These are phyloP conservation scores for Agrochola macilenta DNA, from an alignment of 2,888 invertebrate species.

Conservation along the genomic window DNA sequence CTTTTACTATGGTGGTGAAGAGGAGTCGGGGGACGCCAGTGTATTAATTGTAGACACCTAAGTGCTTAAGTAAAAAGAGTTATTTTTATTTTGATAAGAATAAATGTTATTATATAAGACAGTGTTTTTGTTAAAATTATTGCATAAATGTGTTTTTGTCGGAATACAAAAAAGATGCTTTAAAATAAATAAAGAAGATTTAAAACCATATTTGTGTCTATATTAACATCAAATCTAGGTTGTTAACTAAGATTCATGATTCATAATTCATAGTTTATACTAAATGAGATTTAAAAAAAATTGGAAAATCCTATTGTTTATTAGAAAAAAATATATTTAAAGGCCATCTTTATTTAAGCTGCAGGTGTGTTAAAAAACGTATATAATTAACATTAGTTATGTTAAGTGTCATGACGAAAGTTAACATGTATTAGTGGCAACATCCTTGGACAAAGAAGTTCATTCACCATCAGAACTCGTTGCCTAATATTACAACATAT, in stretches of 20 bases:
- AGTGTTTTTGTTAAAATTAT: neutral
- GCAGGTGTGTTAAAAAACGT: neutral
- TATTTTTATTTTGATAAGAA: neutral
- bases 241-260: neutral
- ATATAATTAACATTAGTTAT: neutral
- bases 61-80: no score
- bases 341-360: neutral
- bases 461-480: conserved; percentile 3
- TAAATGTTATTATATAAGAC: neutral
- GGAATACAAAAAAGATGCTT: no score
- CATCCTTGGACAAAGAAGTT: conserved; percentile 34
- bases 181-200: neutral
- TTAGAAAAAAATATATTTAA: neutral
- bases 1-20: conserved; percentile 84
- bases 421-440: neutral
- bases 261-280: neutral
- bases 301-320: neutral
- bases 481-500: conserved; percentile 5
- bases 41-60: conserved; percentile 73
- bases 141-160: neutral
- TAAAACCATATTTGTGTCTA: neutral
- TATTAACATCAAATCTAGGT: no score
- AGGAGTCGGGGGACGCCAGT: conserved; percentile 87
- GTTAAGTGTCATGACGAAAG: neutral
- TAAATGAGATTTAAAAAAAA: neutral